A percentile compares a stretch with the other conserved stretches of the same genome.
Evolutionary conservation across 1,140 invertebrate species (phyloP).

Genomic region (Dryas iulia): DNA sequence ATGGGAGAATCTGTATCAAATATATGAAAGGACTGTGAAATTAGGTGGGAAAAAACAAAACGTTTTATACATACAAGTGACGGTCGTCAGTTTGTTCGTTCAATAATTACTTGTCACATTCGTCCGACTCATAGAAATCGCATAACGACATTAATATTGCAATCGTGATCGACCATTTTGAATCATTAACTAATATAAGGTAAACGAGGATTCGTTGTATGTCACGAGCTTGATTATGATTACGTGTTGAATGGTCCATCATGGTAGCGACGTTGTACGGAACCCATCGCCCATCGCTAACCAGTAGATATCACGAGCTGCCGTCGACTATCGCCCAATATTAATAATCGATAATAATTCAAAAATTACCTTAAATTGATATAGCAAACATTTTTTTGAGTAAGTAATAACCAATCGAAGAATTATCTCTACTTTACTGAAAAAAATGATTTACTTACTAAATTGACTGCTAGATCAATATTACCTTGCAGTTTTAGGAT

Average conservation of each 20-base stretch:
- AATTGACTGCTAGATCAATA: too few species aligned
- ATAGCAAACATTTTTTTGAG: too few species aligned
- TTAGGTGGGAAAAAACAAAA: slow-evolving; percentile 6
- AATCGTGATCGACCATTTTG: background rate
- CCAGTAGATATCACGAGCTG: slow-evolving; percentile 22
- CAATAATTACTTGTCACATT: slow-evolving; percentile 7
- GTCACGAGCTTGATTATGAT: background rate
- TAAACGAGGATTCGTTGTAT: background rate
- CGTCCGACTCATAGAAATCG: slow-evolving; percentile 13
- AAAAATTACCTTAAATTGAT: too few species aligned
- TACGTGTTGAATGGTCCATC: background rate
- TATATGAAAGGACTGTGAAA: slow-evolving; percentile 19
- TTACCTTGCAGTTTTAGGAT: too few species aligned
- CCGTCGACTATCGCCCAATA: background rate
- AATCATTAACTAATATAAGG: background rate
- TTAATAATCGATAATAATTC: too few species aligned
- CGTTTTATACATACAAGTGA: slow-evolving; percentile 22
- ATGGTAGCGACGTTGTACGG: slow-evolving; percentile 1
- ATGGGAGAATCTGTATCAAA: slow-evolving; percentile 42
- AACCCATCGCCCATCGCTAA: slow-evolving; percentile 24
- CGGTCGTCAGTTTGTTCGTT: slow-evolving; percentile 14
- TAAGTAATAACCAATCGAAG: too few species aligned
- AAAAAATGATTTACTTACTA: too few species aligned
- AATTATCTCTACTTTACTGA: too few species aligned
- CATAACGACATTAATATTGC: slow-evolving; percentile 1